Conservation (phyloP, 2,113 vertebrate genomes). For the Melospiza georgiana region DNA sequence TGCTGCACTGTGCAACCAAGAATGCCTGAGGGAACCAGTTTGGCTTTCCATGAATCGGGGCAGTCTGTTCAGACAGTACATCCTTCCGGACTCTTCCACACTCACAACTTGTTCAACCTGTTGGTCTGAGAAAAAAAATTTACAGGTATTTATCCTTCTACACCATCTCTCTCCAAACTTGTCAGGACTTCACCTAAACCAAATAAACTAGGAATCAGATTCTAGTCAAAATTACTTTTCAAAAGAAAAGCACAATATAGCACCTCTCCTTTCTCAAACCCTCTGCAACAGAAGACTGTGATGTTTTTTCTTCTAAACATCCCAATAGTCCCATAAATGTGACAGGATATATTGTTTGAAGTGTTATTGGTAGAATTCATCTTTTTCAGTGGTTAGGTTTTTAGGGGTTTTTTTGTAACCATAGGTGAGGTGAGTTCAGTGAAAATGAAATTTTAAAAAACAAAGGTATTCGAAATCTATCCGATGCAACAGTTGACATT, state of each 20-base stretch:
- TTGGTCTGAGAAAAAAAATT: neutral
- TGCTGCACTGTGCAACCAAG: neutral
- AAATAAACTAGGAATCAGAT: neutral
- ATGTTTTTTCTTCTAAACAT: neutral
- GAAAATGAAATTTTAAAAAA: neutral
- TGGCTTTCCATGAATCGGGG: rapidly evolving
- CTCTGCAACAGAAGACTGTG: neutral
- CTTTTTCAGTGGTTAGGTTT: neutral
- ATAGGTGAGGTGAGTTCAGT: neutral
- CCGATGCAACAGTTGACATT: neutral
- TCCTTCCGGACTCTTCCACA: rapidly evolving
- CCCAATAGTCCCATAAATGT: neutral
- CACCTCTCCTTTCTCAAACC: neutral
- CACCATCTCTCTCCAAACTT: neutral
- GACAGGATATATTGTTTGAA: neutral
- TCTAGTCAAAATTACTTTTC: neutral
- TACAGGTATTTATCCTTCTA: neutral
- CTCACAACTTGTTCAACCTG: neutral
- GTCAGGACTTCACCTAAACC: neutral
- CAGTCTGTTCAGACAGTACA: neutral
- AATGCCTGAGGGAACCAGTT: rapidly evolving
- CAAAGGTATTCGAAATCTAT: neutral
- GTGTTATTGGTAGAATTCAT: neutral
- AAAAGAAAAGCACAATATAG: neutral
- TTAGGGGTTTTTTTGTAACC: neutral